phyloP scores from a whole-genome alignment of 1,140 invertebrate genomes.

The Drosophila parabipectinata region DNA sequence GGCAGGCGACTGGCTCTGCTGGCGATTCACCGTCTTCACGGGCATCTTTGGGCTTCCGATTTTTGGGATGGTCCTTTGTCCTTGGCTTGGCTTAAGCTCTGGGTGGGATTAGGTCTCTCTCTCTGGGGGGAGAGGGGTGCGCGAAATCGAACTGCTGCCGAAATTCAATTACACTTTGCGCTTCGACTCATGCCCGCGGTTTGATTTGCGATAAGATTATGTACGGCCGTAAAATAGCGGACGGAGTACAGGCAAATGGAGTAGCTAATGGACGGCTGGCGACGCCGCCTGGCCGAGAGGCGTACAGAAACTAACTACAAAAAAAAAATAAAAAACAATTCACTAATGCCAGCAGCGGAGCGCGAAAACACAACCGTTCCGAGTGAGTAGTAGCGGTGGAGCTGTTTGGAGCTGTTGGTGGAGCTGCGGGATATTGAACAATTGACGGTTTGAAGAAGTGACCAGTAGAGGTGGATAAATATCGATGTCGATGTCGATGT shows the following conservation, averaged over 20 bases:
- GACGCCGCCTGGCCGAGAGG: slow-evolving; percentile 3
- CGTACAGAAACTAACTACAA: no score
- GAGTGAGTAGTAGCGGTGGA: not conserved
- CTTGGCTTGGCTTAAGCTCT: not conserved
- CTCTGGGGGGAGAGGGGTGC: not conserved
- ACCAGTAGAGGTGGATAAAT: not conserved
- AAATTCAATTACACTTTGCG: slow-evolving; percentile 49
- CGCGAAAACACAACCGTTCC: not conserved
- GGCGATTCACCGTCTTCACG: slow-evolving; percentile 58
- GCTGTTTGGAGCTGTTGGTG: not conserved
- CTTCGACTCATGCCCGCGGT: slow-evolving; percentile 57
- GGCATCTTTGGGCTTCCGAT: slow-evolving; percentile 40
- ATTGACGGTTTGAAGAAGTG: not conserved
- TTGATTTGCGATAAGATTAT: slow-evolving; percentile 66
- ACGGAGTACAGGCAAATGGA: slow-evolving; percentile 10
- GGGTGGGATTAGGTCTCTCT: not conserved
- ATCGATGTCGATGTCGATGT: slow-evolving; percentile 28
- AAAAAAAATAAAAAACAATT: slow-evolving; percentile 4
- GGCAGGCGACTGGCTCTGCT: slow-evolving; percentile 71
- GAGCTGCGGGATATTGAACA: no score
- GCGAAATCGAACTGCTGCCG: slow-evolving; percentile 4
- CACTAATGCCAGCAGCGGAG: not conserved
- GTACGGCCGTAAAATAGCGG: slow-evolving; percentile 40
- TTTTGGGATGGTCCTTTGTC: not conserved
- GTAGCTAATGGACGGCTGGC: slow-evolving; percentile 4